Evolutionary conservation across 1,140 invertebrate species (phyloP).

Genomic region (Penaeus vannamei): DNA sequence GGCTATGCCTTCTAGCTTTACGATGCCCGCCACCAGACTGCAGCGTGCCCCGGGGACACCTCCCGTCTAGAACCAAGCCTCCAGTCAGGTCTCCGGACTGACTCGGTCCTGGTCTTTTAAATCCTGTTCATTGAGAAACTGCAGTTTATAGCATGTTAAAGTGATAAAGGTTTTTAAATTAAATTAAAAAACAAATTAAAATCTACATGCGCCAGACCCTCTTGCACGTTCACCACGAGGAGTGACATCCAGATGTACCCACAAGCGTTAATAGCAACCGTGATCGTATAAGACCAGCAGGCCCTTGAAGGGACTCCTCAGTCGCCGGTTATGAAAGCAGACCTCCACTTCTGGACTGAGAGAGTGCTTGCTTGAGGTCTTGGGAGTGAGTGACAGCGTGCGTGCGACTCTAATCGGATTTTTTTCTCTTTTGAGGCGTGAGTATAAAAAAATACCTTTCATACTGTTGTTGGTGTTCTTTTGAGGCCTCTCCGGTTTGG

Average conservation of each 20-base stretch:
- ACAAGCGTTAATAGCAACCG: slow-evolving; percentile 51
- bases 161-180: too few relatives aligned
- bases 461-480: slow-evolving; percentile 59
- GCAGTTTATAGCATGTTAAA: too few relatives aligned
- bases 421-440: slow-evolving; percentile 41
- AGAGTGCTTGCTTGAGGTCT: slow-evolving; percentile 27
- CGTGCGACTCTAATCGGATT: slow-evolving; percentile 50
- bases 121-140: too few relatives aligned
- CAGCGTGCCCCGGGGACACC: too few relatives aligned
- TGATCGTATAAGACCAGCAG: slow-evolving; percentile 41
- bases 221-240: slow-evolving; percentile 42
- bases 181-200: background rate
- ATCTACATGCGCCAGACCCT: slow-evolving; percentile 40
- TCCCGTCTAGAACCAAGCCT: too few relatives aligned
- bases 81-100: too few relatives aligned
- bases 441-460: slow-evolving; percentile 56
- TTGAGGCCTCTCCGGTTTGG: slow-evolving; percentile 63
- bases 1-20: too few relatives aligned
- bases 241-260: slow-evolving; percentile 12
- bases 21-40: too few relatives aligned
- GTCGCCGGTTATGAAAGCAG: slow-evolving; percentile 53
- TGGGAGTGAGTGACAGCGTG: slow-evolving; percentile 41
- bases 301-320: slow-evolving; percentile 2
- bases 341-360: slow-evolving; percentile 45
- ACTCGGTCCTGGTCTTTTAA: too few relatives aligned